Evolutionary conservation across 2,113 vertebrate species (phyloP), one percentile per base, ranked within the genome.

Genomic region (Galemys pyrenaicus): DNA sequence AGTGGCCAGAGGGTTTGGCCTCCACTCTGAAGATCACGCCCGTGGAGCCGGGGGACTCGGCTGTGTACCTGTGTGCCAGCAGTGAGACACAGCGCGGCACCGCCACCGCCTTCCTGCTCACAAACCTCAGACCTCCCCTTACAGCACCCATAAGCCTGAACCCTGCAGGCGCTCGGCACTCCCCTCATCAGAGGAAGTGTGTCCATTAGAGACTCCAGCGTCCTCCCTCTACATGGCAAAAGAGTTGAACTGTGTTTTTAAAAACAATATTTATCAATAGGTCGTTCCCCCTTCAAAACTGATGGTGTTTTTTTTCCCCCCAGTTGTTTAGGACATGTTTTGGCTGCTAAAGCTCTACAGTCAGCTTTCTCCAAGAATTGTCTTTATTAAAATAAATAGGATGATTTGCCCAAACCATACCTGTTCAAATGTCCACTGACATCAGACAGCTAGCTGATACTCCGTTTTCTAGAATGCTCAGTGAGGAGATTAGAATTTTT

Each of bases 1-100:
- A 19, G 51, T 17, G 51, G 51, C 51, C 46, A 11, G 12, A 12
- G 44, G 44, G 44, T 10, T 20, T 2, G 0, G 0, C 0, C 5
- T 95, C 60, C 73, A 44, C 0, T 0, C 85, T 97, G 62, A 62
- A 28, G 32, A 94, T 95, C 24, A 9, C 54, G 62, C 1, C 0
- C 0, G 22, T 1, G 13, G 56, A 91, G 82, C 77, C 3, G 0
- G 28, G 15, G 49, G 77, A 96, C 81, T 89, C 41, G 0, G 73
- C 80, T 0, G 0, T 73, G 37, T 87, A 89, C 9, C 64, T 96
- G 67, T 95, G 92, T 16, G 54, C 87, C 60, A 91, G 87, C 60
- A 94, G 67, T 24, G 0, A 80, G n/a, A 67, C 82, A 85, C 73
- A 94, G 78, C 2, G 32, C 7, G 35, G n/a, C 54, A 26, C 10